A percentile compares a stretch with the other conserved stretches of the same genome.
These are phyloP conservation scores for Takifugu rubripes DNA, from an alignment of 2,797 vertebrate species.

Conservation along the genomic window DNA sequence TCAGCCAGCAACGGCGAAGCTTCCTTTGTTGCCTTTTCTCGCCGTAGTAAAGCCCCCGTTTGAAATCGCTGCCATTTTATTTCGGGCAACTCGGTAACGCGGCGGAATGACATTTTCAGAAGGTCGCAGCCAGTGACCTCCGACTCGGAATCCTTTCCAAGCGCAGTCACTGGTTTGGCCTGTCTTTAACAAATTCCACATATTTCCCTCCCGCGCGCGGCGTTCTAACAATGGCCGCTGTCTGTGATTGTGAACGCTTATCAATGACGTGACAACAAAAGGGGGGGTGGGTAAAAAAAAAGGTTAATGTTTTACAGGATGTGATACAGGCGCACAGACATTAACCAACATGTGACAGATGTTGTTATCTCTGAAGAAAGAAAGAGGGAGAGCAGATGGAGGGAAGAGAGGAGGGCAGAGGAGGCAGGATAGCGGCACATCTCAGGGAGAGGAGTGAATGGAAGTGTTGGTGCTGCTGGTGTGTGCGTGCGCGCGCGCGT, in stretches of 20 bases:
- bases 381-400: conserved; percentile 16
- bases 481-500: conserved; percentile 39
- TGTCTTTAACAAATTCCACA: too few relatives aligned
- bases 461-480: conserved; percentile 48
- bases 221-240: not conserved
- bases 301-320: conserved; percentile 17
- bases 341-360: not conserved
- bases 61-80: too few relatives aligned
- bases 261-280: conserved; percentile 12
- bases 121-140: too few relatives aligned
- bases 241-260: conserved; percentile 8
- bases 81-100: too few relatives aligned
- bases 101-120: too few relatives aligned
- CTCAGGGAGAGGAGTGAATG: conserved; percentile 49
- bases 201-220: too few relatives aligned
- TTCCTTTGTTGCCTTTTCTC: too few relatives aligned
- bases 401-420: conserved; percentile 22
- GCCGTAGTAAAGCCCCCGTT: too few relatives aligned
- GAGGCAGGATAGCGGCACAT: conserved; percentile 39
- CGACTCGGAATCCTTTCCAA: too few relatives aligned
- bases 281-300: conserved; percentile 12
- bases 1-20: too few relatives aligned
- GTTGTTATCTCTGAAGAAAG: conserved; percentile 5
- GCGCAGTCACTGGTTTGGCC: too few relatives aligned
- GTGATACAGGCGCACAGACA: not conserved